Conservation (phyloP, 1,140 invertebrate genomes). For the Drosophila auraria region DNA sequence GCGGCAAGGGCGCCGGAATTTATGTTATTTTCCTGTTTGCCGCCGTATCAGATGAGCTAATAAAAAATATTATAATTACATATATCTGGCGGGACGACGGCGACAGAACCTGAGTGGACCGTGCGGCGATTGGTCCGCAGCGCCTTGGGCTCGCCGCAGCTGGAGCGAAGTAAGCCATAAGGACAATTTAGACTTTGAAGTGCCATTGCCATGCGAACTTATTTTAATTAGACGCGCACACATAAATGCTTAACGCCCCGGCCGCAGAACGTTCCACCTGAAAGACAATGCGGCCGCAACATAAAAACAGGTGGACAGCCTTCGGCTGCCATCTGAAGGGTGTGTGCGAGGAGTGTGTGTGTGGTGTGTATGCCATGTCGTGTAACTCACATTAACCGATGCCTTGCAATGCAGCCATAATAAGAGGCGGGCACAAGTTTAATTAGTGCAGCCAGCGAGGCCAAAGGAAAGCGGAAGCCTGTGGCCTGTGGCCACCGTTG, state of each 20-base stretch:
- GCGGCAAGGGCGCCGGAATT: constrained; percentile 57
- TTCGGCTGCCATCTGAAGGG: constrained; percentile 10
- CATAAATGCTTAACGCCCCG: constrained; percentile 77
- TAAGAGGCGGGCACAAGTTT: constrained; percentile 80
- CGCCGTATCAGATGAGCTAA: constrained; percentile 84
- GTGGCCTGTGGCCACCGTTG: constrained; percentile 79
- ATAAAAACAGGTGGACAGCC: constrained; percentile 67
- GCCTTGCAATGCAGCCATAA: constrained; percentile 83
- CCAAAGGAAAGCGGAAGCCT: constrained; percentile 61
- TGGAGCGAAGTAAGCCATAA: constrained; percentile 77
- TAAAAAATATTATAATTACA: constrained; percentile 85
- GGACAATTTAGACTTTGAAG: constrained; percentile 83
- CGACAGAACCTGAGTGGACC: constrained; percentile 8
- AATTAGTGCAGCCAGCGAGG: constrained; percentile 80
- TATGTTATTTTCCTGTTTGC: constrained; percentile 77
- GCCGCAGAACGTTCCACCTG: constrained; percentile 54
- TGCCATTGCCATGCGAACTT: constrained; percentile 82
- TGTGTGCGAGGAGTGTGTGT: neutral
- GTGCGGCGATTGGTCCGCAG: constrained; percentile 25
- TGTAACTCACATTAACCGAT: constrained; percentile 81
- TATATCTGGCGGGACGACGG: constrained; percentile 43
- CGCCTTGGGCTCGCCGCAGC: constrained; percentile 52
- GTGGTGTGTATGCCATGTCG: constrained; percentile 37
- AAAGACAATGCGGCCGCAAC: constrained; percentile 68
- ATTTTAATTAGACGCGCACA: constrained; percentile 81